Conservation (phyloP, 2,113 vertebrate genomes). For the Zingel zingel region DNA sequence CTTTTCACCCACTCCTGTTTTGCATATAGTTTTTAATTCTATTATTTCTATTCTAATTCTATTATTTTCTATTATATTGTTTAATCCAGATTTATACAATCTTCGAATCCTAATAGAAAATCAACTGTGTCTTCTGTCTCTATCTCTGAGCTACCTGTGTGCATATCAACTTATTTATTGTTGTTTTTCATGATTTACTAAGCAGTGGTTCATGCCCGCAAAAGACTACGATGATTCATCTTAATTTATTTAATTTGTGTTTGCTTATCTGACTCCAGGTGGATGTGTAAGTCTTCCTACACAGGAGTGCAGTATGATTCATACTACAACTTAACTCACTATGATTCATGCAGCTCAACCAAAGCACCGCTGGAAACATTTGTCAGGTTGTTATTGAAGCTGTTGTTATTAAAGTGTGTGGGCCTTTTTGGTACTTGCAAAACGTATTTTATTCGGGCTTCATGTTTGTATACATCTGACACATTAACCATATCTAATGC, state of each 20-base stretch:
- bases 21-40: not conserved
- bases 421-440: slow-evolving; percentile 7
- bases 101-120: not conserved
- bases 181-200: slow-evolving; percentile 22
- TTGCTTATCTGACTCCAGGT: slow-evolving; percentile 35
- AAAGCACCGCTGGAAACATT: not conserved
- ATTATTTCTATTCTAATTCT: not conserved
- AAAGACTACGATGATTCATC: slow-evolving; percentile 53
- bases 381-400: slow-evolving; percentile 46
- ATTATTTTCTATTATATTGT: too few species aligned
- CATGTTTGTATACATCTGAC: slow-evolving; percentile 9
- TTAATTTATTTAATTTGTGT: slow-evolving; percentile 16
- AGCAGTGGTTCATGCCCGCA: slow-evolving; percentile 20
- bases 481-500: not conserved
- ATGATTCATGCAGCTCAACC: slow-evolving; percentile 54
- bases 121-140: not conserved
- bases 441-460: slow-evolving; percentile 14
- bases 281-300: slow-evolving; percentile 34
- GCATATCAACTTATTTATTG: slow-evolving; percentile 5
- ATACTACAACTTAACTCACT: slow-evolving; percentile 36
- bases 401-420: not conserved
- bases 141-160: not conserved
- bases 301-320: slow-evolving; percentile 53
- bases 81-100: not conserved
- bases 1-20: not conserved